phyloP scores from a whole-genome alignment of 2,113 vertebrate species.

The Pterophyllum scalare region DNA sequence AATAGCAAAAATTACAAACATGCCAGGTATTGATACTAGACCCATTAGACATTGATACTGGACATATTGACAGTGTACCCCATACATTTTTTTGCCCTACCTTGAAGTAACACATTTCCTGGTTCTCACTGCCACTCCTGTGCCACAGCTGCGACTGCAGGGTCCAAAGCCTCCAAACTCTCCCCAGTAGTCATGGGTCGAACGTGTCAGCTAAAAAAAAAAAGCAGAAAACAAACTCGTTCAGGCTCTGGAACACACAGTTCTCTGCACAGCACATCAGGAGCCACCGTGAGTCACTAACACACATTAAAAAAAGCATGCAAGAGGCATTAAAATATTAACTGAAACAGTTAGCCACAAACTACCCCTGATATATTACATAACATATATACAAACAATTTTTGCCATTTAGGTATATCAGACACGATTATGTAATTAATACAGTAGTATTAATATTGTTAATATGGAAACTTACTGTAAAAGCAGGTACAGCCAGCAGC shows the following conservation, averaged over 20 bases:
- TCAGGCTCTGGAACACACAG: conserved; percentile 21
- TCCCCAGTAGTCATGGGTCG: conserved; percentile 72
- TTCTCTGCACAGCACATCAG: conserved; percentile 24
- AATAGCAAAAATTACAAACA: neutral
- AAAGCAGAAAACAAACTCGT: neutral
- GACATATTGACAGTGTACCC: too few species aligned
- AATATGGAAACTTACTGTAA: conserved; percentile 63
- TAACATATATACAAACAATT: neutral
- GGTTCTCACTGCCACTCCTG: conserved; percentile 73
- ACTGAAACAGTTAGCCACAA: conserved; percentile 50
- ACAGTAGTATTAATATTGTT: neutral
- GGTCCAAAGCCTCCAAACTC: conserved; percentile 74
- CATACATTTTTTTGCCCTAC: conserved; percentile 30
- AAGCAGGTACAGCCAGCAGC: conserved; percentile 55
- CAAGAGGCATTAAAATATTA: conserved; percentile 33
- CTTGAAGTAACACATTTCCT: conserved; percentile 75
- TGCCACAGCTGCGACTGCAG: conserved; percentile 81
- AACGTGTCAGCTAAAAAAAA: conserved; percentile 45
- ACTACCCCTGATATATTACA: conserved; percentile 8
- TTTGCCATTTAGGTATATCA: neutral
- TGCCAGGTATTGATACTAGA: neutral
- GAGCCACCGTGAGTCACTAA: conserved; percentile 13
- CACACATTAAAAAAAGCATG: conserved; percentile 32
- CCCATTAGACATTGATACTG: too few species aligned
- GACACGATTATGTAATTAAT: neutral